A percentile compares a stretch with the other conserved stretches of the same genome.
phyloP scores from a whole-genome alignment of 2,113 vertebrate species.

The Dolichallabes microphthalmus region DNA sequence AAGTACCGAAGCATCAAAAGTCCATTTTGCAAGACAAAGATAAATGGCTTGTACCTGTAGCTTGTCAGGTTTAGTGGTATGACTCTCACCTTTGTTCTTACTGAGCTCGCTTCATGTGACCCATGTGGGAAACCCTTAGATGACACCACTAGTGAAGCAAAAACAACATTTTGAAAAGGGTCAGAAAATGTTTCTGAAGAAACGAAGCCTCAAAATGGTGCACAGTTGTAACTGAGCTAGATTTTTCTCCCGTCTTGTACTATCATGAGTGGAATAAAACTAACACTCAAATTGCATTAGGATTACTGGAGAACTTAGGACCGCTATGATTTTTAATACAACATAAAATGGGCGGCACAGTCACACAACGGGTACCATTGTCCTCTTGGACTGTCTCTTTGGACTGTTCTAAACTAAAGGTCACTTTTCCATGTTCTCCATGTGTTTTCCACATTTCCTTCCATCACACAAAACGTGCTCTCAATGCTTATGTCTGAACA shows the following conservation, averaged over 20 bases:
- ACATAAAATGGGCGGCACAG: not conserved
- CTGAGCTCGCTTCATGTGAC: slow-evolving; percentile 18
- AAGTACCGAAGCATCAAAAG: slow-evolving; percentile 1
- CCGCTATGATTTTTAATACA: not conserved
- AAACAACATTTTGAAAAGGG: not conserved
- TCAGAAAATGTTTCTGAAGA: not conserved
- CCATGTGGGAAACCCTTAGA: not conserved
- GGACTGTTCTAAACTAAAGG: not conserved
- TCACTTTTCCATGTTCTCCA: not conserved
- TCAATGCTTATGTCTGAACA: not conserved
- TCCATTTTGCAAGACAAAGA: slow-evolving; percentile 8
- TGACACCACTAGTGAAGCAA: not conserved
- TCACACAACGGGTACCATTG: not conserved
- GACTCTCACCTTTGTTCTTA: slow-evolving; percentile 13
- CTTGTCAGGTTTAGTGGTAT: slow-evolving; percentile 33
- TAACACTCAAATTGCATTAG: not conserved
- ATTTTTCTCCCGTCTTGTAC: not conserved
- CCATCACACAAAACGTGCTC: not conserved
- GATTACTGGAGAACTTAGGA: not conserved
- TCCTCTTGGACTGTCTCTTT: not conserved
- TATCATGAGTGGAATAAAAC: not conserved
- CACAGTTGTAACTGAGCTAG: not conserved
- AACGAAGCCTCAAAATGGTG: not conserved
- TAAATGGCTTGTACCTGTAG: slow-evolving; percentile 33
- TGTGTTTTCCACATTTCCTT: not conserved